Evolutionary conservation across 2,888 invertebrate species (phyloP).

Genomic region (Ophraella communa): DNA sequence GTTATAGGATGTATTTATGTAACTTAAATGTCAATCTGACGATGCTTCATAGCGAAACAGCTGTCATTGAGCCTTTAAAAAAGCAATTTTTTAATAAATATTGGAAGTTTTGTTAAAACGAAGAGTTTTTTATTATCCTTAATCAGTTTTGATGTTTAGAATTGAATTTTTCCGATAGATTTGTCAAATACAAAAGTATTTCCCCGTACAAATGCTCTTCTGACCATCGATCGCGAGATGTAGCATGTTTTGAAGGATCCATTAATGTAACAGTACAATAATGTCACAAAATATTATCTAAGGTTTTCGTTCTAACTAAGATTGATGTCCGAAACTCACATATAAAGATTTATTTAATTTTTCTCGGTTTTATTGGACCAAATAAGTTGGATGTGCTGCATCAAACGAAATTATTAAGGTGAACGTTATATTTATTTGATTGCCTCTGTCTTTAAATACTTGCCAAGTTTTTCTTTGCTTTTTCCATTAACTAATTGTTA

Average conservation of each 20-base stretch:
- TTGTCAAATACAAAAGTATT: background rate
- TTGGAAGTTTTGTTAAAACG: too few species aligned
- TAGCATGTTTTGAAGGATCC: slow-evolving; percentile 22
- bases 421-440: too few species aligned
- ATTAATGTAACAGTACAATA: slow-evolving; percentile 25
- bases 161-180: background rate
- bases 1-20: too few species aligned
- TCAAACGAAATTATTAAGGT: background rate
- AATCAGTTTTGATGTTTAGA: too few species aligned
- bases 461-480: too few species aligned
- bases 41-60: too few species aligned
- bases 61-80: too few species aligned
- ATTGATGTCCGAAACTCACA: slow-evolving; percentile 20
- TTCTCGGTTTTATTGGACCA: background rate
- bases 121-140: too few species aligned
- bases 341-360: slow-evolving; percentile 18
- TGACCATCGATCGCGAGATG: slow-evolving; percentile 30
- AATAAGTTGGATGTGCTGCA: background rate
- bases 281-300: slow-evolving; percentile 30
- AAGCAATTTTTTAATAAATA: too few species aligned
- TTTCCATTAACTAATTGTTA: too few species aligned
- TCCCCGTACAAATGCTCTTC: slow-evolving; percentile 13
- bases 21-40: too few species aligned
- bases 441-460: too few species aligned
- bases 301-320: slow-evolving; percentile 17